Conservation (phyloP, 2,113 vertebrate species). For the Ascaphus truei region DNA sequence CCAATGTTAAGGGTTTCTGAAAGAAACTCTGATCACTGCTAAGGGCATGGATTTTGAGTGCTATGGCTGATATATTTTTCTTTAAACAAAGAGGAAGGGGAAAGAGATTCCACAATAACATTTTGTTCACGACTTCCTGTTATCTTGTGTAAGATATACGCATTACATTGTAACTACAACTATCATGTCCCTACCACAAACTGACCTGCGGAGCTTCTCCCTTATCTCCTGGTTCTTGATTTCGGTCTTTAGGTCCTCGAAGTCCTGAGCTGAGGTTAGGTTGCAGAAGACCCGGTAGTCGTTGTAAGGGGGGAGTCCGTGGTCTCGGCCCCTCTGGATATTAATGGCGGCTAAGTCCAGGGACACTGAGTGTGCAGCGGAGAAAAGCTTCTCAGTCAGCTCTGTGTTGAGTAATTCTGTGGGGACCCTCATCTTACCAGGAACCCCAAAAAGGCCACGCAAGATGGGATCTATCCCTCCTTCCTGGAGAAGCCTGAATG, state of each 20-base stretch:
- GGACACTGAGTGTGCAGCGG: conserved; percentile 61
- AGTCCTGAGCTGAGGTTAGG: conserved; percentile 55
- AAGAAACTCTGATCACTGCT: no score
- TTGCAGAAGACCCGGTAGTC: conserved; percentile 69
- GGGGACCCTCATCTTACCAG: conserved; percentile 62
- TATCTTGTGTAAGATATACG: no score
- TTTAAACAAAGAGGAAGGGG: no score
- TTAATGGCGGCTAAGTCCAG: conserved; percentile 65
- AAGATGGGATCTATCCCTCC: conserved; percentile 62
- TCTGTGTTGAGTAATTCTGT: conserved; percentile 63
- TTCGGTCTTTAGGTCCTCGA: conserved; percentile 63
- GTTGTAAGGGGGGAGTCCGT: conserved; percentile 62
- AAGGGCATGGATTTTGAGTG: no score
- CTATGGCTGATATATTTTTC: no score
- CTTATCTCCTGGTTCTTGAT: conserved; percentile 65
- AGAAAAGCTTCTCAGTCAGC: conserved; percentile 64
- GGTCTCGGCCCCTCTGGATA: conserved; percentile 62
- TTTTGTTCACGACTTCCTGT: no score
- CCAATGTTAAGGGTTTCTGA: no score
- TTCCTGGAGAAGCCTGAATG: conserved; percentile 60
- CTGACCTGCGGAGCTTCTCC: conserved; percentile 63
- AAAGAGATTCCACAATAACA: no score
- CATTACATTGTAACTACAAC: no score
- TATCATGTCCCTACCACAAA: no score
- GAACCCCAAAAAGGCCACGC: conserved; percentile 57